phyloP scores from a whole-genome alignment of 2,888 invertebrate species.

The Abrostola triplasia region DNA sequence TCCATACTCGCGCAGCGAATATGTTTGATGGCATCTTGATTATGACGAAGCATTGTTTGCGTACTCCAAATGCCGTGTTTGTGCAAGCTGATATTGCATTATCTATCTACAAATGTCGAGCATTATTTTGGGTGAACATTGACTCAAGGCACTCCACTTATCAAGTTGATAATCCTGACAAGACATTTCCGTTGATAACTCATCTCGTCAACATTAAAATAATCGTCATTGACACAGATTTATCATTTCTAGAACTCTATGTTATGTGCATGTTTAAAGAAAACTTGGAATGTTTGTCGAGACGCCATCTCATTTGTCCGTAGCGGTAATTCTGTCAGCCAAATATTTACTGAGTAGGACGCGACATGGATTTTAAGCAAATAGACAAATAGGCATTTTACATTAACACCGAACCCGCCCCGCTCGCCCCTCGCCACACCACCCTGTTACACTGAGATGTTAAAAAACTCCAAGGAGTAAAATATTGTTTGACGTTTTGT shows the following conservation, averaged over 20 bases:
- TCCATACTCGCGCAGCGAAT: slow-evolving; percentile 45
- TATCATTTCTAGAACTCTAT: slow-evolving; percentile 56
- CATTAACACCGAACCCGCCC: slow-evolving; percentile 75
- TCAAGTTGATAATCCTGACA: slow-evolving; percentile 74
- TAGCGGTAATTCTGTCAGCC: slow-evolving; percentile 85
- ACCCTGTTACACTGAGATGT: slow-evolving; percentile 49
- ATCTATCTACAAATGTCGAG: slow-evolving; percentile 77
- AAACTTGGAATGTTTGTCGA: slow-evolving; percentile 71
- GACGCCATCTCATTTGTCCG: slow-evolving; percentile 80
- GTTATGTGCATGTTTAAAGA: slow-evolving; percentile 66
- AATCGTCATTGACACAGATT: slow-evolving; percentile 64
- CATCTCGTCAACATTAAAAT: slow-evolving; percentile 53
- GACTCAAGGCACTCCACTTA: slow-evolving; percentile 80
- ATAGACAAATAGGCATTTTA: slow-evolving; percentile 85
- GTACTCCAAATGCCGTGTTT: slow-evolving; percentile 84
- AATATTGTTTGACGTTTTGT: slow-evolving; percentile 50
- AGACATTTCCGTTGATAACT: slow-evolving; percentile 68
- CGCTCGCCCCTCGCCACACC: slow-evolving; percentile 44
- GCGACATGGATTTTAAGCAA: slow-evolving; percentile 86
- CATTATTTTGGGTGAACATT: slow-evolving; percentile 84
- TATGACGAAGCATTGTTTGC: slow-evolving; percentile 80
- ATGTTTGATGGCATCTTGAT: slow-evolving; percentile 74
- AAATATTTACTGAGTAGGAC: slow-evolving; percentile 86
- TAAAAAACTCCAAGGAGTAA: slow-evolving; percentile 59
- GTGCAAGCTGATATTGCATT: slow-evolving; percentile 73